A percentile compares a stretch with the other conserved stretches of the same genome.
These are phyloP conservation scores for Mallotus villosus DNA, from an alignment of 2,797 vertebrate species.

Conservation along the genomic window DNA sequence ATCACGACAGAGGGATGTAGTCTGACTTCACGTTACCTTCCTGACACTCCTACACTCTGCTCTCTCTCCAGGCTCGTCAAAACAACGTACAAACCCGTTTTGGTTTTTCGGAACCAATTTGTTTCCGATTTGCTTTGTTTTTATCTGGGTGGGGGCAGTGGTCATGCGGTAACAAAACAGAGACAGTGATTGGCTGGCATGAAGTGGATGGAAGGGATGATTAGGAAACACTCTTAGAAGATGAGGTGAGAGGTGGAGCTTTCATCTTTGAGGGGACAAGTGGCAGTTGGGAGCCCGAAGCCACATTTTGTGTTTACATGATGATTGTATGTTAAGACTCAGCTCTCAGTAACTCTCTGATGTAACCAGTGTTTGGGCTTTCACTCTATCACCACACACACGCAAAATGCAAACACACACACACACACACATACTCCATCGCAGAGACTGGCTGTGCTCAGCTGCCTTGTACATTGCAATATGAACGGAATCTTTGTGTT, in stretches of 20 bases:
- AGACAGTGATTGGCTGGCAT: slow-evolving; percentile 40
- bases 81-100: neutral
- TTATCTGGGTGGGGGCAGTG: slow-evolving; percentile 11
- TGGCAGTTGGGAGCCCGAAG: slow-evolving; percentile 71
- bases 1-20: slow-evolving; percentile 64
- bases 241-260: slow-evolving; percentile 38
- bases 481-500: slow-evolving; percentile 93
- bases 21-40: slow-evolving; percentile 50
- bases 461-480: slow-evolving; percentile 97
- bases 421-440: slow-evolving; percentile 48
- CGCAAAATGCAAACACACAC: slow-evolving; percentile 53
- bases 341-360: slow-evolving; percentile 59
- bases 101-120: no score
- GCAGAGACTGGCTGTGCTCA: slow-evolving; percentile 86
- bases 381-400: slow-evolving; percentile 51
- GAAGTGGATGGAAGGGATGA: slow-evolving; percentile 37
- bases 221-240: slow-evolving; percentile 38
- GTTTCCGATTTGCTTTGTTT: slow-evolving; percentile 19
- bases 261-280: slow-evolving; percentile 47
- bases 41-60: slow-evolving; percentile 49
- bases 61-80: slow-evolving; percentile 10
- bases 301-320: slow-evolving; percentile 77
- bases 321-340: slow-evolving; percentile 76
- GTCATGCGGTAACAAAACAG: slow-evolving; percentile 48
- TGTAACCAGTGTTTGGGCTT: slow-evolving; percentile 65